Conservation (phyloP, 2,113 vertebrate genomes). For the Cavia aperea region DNA sequence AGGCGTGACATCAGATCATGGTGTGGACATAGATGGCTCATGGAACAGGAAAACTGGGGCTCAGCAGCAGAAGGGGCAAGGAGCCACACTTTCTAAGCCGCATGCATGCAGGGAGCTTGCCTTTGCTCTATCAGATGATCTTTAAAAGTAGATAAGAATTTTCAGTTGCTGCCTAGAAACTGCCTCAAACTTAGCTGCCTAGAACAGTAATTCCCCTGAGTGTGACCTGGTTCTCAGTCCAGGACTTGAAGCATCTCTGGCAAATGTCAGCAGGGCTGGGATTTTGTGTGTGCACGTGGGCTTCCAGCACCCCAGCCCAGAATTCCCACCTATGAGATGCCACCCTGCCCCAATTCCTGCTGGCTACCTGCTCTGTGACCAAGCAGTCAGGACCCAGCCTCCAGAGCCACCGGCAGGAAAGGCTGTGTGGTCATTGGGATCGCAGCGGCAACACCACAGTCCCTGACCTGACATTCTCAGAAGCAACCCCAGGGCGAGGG, state of each 20-base stretch:
- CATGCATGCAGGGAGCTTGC: neutral
- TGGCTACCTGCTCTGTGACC: no score
- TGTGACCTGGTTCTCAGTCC: no score
- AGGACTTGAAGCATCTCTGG: no score
- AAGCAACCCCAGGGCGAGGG: fast-evolving
- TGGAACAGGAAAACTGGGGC: neutral
- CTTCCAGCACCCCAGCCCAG: neutral
- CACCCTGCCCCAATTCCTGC: no score
- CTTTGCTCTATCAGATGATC: neutral
- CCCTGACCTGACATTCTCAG: neutral
- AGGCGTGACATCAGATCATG: neutral
- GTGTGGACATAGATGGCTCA: no score
- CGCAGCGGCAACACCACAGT: neutral
- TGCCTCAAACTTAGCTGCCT: neutral
- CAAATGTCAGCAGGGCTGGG: neutral
- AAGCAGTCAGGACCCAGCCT: neutral
- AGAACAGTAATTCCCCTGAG: neutral
- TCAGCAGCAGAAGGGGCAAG: no score
- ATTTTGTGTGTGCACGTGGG: neutral
- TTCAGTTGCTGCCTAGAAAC: neutral
- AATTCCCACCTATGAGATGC: neutral
- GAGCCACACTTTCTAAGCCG: neutral
- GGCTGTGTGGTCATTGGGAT: neutral
- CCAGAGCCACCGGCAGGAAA: neutral
- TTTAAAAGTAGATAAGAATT: neutral